These are phyloP conservation scores for Thomomys bottae DNA, from an alignment of 2,113 vertebrate genomes.

Conservation along the genomic window DNA sequence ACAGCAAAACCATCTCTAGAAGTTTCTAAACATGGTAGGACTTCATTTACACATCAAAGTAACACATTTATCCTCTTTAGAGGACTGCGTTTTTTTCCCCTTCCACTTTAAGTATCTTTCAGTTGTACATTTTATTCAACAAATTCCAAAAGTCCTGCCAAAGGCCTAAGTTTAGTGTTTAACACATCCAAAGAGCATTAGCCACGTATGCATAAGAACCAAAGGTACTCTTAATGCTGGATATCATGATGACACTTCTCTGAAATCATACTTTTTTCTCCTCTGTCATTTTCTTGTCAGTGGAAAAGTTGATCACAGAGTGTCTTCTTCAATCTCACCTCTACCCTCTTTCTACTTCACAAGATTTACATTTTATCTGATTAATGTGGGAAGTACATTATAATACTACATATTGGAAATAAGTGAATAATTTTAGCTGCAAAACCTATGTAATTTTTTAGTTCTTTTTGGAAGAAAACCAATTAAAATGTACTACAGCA, in stretches of 20 bases:
- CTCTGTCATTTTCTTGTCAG: conserved; percentile 3
- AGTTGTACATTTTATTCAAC: not conserved
- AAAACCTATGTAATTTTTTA: conserved; percentile 8
- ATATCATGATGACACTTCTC: not conserved
- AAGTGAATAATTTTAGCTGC: not conserved
- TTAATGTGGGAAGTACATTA: not conserved
- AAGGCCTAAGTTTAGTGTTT: not conserved
- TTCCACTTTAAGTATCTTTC: conserved; percentile 15
- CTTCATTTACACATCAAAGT: conserved; percentile 55
- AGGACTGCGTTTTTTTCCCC: not conserved
- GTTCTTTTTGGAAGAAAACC: conserved; percentile 20
- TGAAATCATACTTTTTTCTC: not conserved
- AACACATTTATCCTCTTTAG: not conserved
- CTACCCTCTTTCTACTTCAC: not conserved
- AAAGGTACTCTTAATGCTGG: not conserved
- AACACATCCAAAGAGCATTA: not conserved
- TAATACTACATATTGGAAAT: not conserved
- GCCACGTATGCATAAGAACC: not conserved
- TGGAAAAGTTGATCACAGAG: not conserved
- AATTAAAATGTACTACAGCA: not conserved
- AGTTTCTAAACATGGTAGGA: not conserved
- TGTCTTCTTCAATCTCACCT: not conserved
- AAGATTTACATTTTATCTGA: not conserved
- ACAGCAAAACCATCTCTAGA: not conserved
- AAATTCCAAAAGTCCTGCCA: not conserved